These are phyloP conservation scores for Atta cephalotes DNA, from an alignment of 1,140 invertebrate genomes.

Conservation along the genomic window DNA sequence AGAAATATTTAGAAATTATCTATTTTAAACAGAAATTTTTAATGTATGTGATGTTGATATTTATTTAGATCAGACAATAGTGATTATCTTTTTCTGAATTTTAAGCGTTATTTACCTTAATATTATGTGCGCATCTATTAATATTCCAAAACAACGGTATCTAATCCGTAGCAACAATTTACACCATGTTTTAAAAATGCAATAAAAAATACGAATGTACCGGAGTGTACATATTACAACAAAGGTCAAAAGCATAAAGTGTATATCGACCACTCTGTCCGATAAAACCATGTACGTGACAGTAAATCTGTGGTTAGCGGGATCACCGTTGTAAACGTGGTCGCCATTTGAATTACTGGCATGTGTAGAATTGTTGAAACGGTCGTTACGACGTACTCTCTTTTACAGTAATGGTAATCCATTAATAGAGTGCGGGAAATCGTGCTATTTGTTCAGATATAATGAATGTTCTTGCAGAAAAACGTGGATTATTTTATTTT, in stretches of 20 bases:
- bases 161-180: constrained; percentile 32
- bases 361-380: constrained; percentile 67
- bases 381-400: constrained; percentile 48
- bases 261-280: constrained; percentile 42
- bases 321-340: constrained; percentile 66
- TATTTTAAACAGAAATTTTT: not conserved
- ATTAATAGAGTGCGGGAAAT: constrained; percentile 58
- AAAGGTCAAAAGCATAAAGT: constrained; percentile 54
- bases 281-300: constrained; percentile 61
- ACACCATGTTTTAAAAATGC: constrained; percentile 11
- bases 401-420: constrained; percentile 18
- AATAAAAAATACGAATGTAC: constrained; percentile 5
- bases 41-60: not conserved
- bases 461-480: constrained; percentile 42
- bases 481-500: constrained; percentile 3
- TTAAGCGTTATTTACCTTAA: not conserved
- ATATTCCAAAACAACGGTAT: constrained; percentile 12
- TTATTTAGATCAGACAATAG: not conserved
- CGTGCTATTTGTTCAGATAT: constrained; percentile 1
- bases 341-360: constrained; percentile 67
- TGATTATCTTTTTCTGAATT: not conserved
- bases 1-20: not conserved
- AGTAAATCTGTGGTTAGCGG: constrained; percentile 71
- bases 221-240: constrained; percentile 11
- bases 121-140: not conserved